Base-by-base conservation (phyloP, 2,797 vertebrate species). In the Sandelia bainsii region DNA sequence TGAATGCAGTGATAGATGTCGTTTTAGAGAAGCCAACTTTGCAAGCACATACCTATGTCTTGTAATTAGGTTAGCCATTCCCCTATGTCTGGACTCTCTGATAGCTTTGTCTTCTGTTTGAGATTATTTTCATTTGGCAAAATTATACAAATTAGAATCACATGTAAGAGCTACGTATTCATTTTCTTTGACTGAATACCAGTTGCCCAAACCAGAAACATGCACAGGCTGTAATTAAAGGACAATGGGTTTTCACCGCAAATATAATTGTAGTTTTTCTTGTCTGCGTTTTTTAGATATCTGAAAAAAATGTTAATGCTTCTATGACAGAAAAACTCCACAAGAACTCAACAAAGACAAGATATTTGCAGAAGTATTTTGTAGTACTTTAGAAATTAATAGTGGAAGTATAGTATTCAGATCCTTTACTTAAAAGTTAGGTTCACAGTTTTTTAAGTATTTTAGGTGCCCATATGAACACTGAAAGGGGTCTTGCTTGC, bases 11-110 rank as follows among this genome's bases (percentile, higher is more conserved):
- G 67, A 69, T 83, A 44, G 79, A 53, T 83, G 81, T 84, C 77
- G 61, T 88, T 82, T 79, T 52, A 53, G 69, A 77, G 64, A 84
- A 83, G 67, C 49, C 59, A 22, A 69, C 77, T 86, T 86, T 90
- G 60, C 86, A 85, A 86, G 75, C 69, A 7, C 80, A 89, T 84
- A 81, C 82, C 78, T 84, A 79, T 49, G 77, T 86, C 78, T 80
- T 90, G 86, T 88, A 88, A 92, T 89, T 82, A 86, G 81, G 70
- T 90, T 78, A 79, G 63, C 65, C 13, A 10, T 57, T 32, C 67
- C 51, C 69, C 52, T 57, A 13, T 3, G 54, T 52, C 76, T 61
- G 58, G 60, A 37, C 40, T 11, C 2, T 11, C 46, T 56, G 65
- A 60, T 56, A 66, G 49, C 69, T 52, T 75, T 32, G 56, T 77